Evolutionary conservation across 2,113 vertebrate species (phyloP), one percentile per base, ranked within the genome.

Genomic region (Takifugu flavidus): DNA sequence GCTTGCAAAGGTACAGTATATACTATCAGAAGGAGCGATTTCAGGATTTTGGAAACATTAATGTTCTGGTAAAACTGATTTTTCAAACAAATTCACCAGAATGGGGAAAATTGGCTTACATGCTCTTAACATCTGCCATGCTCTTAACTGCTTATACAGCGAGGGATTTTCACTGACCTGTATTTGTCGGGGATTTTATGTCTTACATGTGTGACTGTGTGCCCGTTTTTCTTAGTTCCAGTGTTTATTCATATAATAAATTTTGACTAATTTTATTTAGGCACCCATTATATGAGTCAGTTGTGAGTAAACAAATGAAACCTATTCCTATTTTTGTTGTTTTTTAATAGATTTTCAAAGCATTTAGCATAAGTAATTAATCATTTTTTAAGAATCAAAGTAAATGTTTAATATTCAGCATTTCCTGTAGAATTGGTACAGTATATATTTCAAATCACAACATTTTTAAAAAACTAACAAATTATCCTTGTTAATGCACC

Each of bases 1-100:
- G 96, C 95, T 5, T 74, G 88, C 58, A 97, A 97, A 98, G 97
- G 97, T 99, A 89, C 27, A 2, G 26, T 7, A 15, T 28, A 49
- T 14, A 20, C n/a, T 25, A 3, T 25, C 4, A 64, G 65, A 61
- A 26, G 4, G 28, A 5, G 25, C 25, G 52, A 57, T 60, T 49
- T 56, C 1, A 3, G 49, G 31, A 39, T 20, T 20, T 20, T 20
- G 20, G 20, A 20, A 20, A 12, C 49, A 42, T 25, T 20, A 42
- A 53, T 27, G 43, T 20, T 1, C 1, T 15, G 42, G 26, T 57
- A 62, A 65, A 72, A 31, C 7, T 34, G 49, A 52, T 58, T 11
- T 44, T 45, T 28, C 4, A 4, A 62, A 42, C 25, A 47, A 42
- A 47, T 61, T 31, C 25, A 26, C 14, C 5, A 59, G 34, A 67